Evolutionary conservation across 2,888 invertebrate species (phyloP).

Genomic region (Sepioteuthis lessoniana): DNA sequence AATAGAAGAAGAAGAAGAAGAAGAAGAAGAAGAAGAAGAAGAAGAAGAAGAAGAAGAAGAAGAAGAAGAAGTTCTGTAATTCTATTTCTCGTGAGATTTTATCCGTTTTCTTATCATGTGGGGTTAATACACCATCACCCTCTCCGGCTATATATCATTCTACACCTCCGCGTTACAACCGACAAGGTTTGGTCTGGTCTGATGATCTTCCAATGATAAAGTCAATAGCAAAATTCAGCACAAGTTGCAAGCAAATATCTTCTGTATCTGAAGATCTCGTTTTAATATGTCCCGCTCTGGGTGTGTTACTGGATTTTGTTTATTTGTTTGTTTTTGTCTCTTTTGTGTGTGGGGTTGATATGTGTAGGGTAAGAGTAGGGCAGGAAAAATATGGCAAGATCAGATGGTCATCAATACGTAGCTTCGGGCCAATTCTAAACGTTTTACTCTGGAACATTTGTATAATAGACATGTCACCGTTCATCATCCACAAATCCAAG

Average conservation of each 20-base stretch:
- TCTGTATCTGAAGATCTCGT: background rate
- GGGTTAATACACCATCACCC: background rate
- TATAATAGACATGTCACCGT: background rate
- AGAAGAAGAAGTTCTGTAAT: background rate
- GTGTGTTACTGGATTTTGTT: background rate
- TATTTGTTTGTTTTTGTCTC: background rate
- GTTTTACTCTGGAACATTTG: background rate
- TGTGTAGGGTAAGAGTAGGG: background rate
- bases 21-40: background rate
- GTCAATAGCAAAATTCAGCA: constrained; percentile 10
- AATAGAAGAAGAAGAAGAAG: background rate
- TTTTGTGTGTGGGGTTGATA: background rate
- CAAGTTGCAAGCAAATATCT: background rate
- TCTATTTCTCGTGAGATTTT: constrained; percentile 2
- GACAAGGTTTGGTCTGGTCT: background rate
- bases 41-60: constrained; percentile 43
- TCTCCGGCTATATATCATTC: constrained; percentile 33
- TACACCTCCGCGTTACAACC: background rate
- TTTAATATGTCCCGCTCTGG: background rate
- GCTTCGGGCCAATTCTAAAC: background rate
- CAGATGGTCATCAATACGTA: background rate
- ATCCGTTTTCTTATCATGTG: background rate
- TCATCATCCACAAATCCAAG: background rate
- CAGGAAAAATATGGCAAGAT: background rate
- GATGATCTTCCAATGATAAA: background rate